Percentiles rank a stretch among this genome's conserved stretches.
phyloP scores from a whole-genome alignment of 2,797 vertebrate genomes.

The Syndactyla subalaris region DNA sequence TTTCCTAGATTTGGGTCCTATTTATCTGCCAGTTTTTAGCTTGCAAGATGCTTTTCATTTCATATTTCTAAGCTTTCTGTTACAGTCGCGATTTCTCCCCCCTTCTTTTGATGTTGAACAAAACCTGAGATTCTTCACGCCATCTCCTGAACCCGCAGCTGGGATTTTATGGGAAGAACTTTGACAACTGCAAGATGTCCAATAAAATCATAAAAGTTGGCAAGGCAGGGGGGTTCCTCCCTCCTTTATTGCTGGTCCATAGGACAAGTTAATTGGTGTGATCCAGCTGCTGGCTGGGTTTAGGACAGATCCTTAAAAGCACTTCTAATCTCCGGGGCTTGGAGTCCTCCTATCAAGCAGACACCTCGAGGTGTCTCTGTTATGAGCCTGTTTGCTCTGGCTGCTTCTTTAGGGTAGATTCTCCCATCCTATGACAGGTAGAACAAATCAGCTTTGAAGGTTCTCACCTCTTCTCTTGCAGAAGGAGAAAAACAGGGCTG shows the following conservation, averaged over 20 bases:
- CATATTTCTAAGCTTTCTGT: neutral
- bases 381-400: neutral
- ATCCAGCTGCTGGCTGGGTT: neutral
- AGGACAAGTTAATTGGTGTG: neutral
- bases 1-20: neutral
- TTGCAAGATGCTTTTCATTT: neutral
- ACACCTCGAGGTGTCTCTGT: accelerated
- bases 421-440: neutral
- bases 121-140: neutral
- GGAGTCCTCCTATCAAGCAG: neutral
- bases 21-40: neutral
- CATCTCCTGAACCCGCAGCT: neutral
- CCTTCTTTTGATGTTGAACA: neutral
- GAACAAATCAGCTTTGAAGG: neutral
- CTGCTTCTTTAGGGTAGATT: neutral
- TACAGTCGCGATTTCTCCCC: neutral
- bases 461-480: neutral
- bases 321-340: neutral
- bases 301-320: neutral
- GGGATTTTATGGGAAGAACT: neutral
- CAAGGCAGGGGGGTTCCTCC: neutral
- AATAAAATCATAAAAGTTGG: neutral
- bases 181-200: neutral
- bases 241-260: neutral
- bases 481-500: accelerated